Evolutionary conservation across 2,888 invertebrate genomes (phyloP).

Genomic region (Anoplius nigerrimus): DNA sequence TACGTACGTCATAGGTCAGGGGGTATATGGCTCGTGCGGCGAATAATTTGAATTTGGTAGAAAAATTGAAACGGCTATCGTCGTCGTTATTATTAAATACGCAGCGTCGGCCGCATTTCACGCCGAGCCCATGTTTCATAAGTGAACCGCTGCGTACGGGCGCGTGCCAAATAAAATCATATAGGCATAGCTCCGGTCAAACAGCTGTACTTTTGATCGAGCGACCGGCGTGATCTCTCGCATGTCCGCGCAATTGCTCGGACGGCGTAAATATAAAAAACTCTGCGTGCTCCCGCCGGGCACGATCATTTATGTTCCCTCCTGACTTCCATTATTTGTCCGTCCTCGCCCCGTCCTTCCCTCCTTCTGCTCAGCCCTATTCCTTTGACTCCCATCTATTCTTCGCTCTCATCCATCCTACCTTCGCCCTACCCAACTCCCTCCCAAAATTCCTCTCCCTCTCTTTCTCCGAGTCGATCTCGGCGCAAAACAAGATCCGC

Average conservation of each 20-base stretch:
- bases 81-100: no score
- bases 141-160: no score
- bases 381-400: background rate
- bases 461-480: constrained; percentile 14
- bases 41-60: no score
- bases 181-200: background rate
- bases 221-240: constrained; percentile 15
- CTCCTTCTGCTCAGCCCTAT: background rate
- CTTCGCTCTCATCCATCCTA: constrained; percentile 21
- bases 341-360: background rate
- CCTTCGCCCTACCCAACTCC: constrained; percentile 16
- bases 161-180: no score
- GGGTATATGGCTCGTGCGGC: no score
- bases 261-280: constrained; percentile 6
- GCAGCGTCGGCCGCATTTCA: no score
- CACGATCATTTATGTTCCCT: background rate
- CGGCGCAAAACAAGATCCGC: constrained; percentile 52
- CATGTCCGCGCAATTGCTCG: constrained; percentile 28
- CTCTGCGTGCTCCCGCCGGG: background rate
- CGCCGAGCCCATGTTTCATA: no score
- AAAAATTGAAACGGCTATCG: no score
- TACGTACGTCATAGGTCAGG: no score
- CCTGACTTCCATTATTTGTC: background rate
- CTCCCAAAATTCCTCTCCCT: constrained; percentile 3
- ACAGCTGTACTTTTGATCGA: constrained; percentile 5